These are phyloP conservation scores for Accipiter cooperii DNA, from an alignment of 2,113 vertebrate genomes.

Conservation along the genomic window DNA sequence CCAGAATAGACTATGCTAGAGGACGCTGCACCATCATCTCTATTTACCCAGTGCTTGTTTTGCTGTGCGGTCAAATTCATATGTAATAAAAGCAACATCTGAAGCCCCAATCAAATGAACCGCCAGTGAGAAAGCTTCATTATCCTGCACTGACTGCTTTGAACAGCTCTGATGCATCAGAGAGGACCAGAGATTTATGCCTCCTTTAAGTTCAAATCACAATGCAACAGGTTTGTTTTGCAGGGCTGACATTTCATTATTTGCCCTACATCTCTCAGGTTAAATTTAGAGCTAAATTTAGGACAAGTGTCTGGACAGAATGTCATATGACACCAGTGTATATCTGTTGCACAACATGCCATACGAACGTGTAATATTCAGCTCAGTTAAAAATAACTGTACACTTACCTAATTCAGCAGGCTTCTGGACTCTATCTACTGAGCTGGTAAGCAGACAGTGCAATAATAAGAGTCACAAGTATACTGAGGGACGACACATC, in stretches of 20 bases:
- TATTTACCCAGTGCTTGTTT: neutral
- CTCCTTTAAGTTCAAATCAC: neutral
- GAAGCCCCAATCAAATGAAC: neutral
- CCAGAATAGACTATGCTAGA: neutral
- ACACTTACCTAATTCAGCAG: conserved; percentile 44
- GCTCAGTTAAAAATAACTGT: conserved; percentile 53
- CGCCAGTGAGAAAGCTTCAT: neutral
- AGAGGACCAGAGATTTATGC: neutral
- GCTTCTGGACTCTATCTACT: conserved; percentile 1
- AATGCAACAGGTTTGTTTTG: conserved; percentile 21
- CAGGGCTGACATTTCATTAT: conserved; percentile 48
- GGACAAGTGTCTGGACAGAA: conserved; percentile 62
- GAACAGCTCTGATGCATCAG: neutral
- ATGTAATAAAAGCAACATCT: neutral
- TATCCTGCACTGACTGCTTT: neutral
- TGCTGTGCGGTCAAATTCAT: neutral
- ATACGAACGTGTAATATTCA: conserved; percentile 1
- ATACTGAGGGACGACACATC: neutral
- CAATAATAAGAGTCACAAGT: neutral
- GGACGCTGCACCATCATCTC: neutral
- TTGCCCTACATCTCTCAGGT: conserved; percentile 32
- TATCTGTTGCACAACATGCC: conserved; percentile 54
- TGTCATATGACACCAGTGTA: conserved; percentile 35
- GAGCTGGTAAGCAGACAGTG: neutral
- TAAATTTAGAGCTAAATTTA: conserved; percentile 53